phyloP scores from a whole-genome alignment of 2,113 vertebrate species.

The Aspidoscelis tigris region DNA sequence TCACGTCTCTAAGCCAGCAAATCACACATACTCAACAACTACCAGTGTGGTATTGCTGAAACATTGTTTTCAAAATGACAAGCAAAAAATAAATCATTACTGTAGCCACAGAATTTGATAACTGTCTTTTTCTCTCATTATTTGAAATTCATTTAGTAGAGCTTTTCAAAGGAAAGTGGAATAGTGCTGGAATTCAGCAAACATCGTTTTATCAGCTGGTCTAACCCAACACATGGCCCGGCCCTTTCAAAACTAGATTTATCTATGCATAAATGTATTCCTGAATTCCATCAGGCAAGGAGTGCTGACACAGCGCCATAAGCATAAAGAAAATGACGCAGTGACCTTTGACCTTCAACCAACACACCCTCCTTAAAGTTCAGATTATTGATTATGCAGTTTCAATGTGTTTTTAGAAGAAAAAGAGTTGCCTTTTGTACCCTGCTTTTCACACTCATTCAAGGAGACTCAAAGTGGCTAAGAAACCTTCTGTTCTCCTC shows the following conservation, averaged over 20 bases:
- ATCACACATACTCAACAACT: neutral
- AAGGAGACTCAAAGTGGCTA: too few relatives aligned
- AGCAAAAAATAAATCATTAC: neutral
- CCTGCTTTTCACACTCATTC: too few relatives aligned
- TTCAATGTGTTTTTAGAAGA: too few relatives aligned
- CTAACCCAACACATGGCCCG: neutral
- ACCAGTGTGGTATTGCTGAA: neutral
- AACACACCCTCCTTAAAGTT: neutral
- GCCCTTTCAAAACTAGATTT: neutral
- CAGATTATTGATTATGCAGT: neutral
- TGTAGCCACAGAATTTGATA: neutral
- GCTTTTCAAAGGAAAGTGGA: neutral
- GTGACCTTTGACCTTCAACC: neutral
- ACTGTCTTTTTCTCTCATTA: neutral
- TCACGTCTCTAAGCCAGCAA: neutral
- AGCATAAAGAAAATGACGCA: neutral
- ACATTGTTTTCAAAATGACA: neutral
- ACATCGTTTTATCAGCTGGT: neutral
- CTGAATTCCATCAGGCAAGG: neutral
- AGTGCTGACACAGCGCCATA: neutral
- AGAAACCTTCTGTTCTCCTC: too few relatives aligned
- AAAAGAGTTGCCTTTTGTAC: too few relatives aligned
- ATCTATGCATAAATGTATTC: neutral
- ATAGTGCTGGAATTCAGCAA: neutral
- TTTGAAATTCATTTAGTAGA: neutral